Conservation (phyloP, 2,888 invertebrate genomes). For the Didymodactylos carnosus region DNA sequence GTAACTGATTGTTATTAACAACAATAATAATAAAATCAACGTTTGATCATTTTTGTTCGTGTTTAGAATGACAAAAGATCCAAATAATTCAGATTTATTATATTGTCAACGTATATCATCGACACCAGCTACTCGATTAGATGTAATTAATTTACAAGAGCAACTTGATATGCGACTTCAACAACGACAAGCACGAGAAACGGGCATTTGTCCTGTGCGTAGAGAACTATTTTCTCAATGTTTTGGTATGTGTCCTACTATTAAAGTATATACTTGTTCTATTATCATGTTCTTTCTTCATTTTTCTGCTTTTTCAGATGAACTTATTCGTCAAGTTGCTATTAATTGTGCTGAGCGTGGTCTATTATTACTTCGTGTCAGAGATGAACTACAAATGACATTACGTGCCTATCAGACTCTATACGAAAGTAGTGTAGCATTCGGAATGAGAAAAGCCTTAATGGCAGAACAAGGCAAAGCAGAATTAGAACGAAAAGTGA, state of each 20-base stretch:
- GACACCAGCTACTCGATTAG: conserved; percentile 78
- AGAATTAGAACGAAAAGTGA: conserved; percentile 32
- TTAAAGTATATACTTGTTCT: not conserved
- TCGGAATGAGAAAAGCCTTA: conserved; percentile 89
- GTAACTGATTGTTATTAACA: conserved; percentile 27
- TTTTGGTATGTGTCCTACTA: conserved; percentile 48
- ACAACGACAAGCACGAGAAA: conserved; percentile 74
- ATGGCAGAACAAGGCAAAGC: conserved; percentile 68
- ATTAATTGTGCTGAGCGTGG: conserved; percentile 91
- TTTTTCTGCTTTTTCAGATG: conserved; percentile 45
- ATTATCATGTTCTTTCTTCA: not conserved
- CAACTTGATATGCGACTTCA: conserved; percentile 72
- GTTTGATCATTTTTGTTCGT: conserved; percentile 27
- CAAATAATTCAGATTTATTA: conserved; percentile 25
- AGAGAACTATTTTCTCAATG: conserved; percentile 82
- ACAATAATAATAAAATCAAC: conserved; percentile 64
- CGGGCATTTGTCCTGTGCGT: conserved; percentile 80
- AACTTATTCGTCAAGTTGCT: conserved; percentile 73
- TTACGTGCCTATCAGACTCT: conserved; percentile 85
- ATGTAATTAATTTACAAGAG: conserved; percentile 85
- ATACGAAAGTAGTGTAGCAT: conserved; percentile 88
- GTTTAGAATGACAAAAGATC: conserved; percentile 28
- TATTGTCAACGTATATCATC: conserved; percentile 59
- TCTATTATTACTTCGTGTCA: conserved; percentile 64
- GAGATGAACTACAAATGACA: conserved; percentile 87